Evolutionary conservation across 2,888 invertebrate genomes (phyloP), one percentile per base, ranked within the genome.

Genomic region (Agonopterix subpropinquella): DNA sequence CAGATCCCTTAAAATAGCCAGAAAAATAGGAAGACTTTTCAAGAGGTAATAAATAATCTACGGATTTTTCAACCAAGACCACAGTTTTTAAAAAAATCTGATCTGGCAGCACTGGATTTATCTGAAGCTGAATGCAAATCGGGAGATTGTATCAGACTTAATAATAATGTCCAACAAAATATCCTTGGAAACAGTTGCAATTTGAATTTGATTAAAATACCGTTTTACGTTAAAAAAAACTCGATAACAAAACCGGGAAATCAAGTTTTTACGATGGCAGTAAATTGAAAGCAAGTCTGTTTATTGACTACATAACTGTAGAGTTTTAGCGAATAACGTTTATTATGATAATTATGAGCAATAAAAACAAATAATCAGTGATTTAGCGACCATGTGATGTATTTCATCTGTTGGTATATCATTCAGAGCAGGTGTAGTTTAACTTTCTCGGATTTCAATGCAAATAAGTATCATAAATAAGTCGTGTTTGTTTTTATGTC

Each of bases 271-370:
- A 44, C 4, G 35, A 49, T 52, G 44, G 45, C 45, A 52, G 36
- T 48, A 52, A 53, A 59, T 64, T 57, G 55, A 54, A 60, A 62
- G 59, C 59, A 53, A 55, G 55, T 59, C 28, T 28, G 28, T 28
- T 28, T 28, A 28, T 28, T 28, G 28, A 28, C 28, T n/a, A n/a
- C 41, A 41, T 41, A 41, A 11, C 41, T 10, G 41, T 41, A 41
- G 10, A 11, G 10, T 41, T n/a, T 42, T 42, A 11, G 15, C 42
- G 42, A 13, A 11, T 8, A 42, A 42, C 11, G 42, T 39, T n/a
- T n/a, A 39, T 39, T 9, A 39, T 39, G 39, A 39, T 28, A 28
- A 28, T 28, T 28, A 28, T 28, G 28, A 5, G 7, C 28, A 28
- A 28, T 28, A 28, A 28, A 28, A 28, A 7, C 28, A 28, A 28